Base-by-base conservation (phyloP, 1,140 invertebrate genomes). In the Drosophila miranda region DNA sequence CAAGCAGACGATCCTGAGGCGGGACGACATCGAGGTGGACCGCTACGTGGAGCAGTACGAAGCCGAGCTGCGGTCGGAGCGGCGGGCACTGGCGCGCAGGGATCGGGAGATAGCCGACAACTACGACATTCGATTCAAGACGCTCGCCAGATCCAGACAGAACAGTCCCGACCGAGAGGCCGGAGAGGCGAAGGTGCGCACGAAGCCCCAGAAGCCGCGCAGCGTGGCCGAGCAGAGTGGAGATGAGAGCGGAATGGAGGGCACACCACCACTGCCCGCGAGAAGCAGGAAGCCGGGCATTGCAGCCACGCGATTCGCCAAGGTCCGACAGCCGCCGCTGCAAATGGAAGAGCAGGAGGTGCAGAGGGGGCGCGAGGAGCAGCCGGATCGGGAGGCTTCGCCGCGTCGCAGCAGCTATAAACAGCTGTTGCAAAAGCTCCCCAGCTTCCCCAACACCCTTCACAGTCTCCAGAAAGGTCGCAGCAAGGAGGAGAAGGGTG, bases 71-170 rank as follows among this genome's bases (percentile, higher is more conserved):
- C 57, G 55, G 0, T 49, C 62, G 0, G 83, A 89, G 54, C 67
- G 79, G 11, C 45, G 48, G 53, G 72, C 59, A 6, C 59, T 81
- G 62, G 71, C 68, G 6, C 74, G 58, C 0, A 49, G 66, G 7
- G 86, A 89, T 58, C 76, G 69, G 0, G 53, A 88, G 14, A 89
- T 90, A 34, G 89, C 89, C 21, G 89, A 90, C 38, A 89, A 90
- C 51, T 90, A 90, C 38, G 61, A 64, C 5, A 86, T 90, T 44
- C 62, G 83, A n/a, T 83, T 90, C 16, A 74, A 55, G 4, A 84
- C 63, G 3, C n/a, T 87, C 30, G 30, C 42, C 3, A 23, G 44
- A 8, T 81, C 68, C 13, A 28, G 82, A 0, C 79, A 88, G 46
- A 84, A 78, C 42, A 90, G 79, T 16, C 38, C 78, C 19, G 23